Evolutionary conservation across 2,797 vertebrate species (phyloP), one percentile per base, ranked within the genome.

Genomic region (Darevskia mixta): DNA sequence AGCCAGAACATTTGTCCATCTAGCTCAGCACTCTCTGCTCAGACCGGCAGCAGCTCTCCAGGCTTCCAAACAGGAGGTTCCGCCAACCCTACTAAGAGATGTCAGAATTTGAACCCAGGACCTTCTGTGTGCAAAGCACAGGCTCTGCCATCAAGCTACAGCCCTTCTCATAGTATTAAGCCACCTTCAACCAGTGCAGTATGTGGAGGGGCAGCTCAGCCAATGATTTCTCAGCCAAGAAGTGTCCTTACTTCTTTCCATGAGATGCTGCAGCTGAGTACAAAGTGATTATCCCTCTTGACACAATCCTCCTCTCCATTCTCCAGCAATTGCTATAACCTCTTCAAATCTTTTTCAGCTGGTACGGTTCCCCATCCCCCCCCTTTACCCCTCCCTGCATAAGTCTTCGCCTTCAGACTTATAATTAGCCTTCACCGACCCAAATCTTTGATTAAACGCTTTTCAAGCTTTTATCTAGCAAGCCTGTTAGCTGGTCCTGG

Each of bases 371-470:
- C 32, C 61, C 85, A 41, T 1, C 29, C 17, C 20, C 20, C 1
- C 9, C 32, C 32, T 49, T 41, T 29, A 1, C 11, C 7, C 38
- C 58, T 82, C 23, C 67, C 84, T 79, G 15, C 61, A 85, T 80
- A 79, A 58, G 87, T 82, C 71, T 86, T n/a, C n/a, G 29, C 1
- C 27, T 25, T 87, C 85, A 77, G 75, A 90, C 75, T 83, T 91
- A 82, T 80, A 90, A 94, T 6, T 66, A 94, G 73, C 91, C 89
- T 91, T 90, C 89, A 91, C 88, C 86, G 89, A 87, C 89, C 93
- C 87, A 93, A 83, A 83, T 49, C 92, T 95, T 95, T 96, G 94
- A 97, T 96, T 95, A 96, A 96, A 95, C 77, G 79, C 87, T 94
- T 95, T 96, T 94, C 86, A 92, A 90, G 94, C 90, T 96, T 94